Evolutionary conservation across 2,113 vertebrate genomes (phyloP).

Genomic region (Semnornis frantzii): DNA sequence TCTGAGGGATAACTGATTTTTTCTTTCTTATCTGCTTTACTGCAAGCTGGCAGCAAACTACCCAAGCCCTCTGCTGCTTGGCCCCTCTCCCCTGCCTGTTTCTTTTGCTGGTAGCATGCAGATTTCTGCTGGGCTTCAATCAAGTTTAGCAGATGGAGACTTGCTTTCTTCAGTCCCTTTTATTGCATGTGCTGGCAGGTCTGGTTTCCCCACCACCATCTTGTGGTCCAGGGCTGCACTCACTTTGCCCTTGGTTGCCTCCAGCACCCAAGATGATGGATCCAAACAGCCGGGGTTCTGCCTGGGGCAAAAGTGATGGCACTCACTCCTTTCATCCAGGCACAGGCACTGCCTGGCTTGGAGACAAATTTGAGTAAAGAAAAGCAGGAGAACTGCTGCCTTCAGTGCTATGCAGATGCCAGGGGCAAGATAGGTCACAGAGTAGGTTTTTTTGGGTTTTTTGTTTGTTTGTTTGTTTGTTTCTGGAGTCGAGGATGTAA

Average conservation of each 20-base stretch:
- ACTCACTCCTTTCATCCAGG: neutral
- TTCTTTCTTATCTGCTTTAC: neutral
- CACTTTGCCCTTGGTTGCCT: neutral
- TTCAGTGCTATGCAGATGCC: neutral
- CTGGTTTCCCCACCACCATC: neutral
- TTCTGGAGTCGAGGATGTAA: neutral
- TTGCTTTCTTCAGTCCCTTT: neutral
- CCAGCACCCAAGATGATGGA: neutral
- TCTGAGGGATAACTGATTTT: constrained; percentile 29
- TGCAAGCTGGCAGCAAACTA: neutral
- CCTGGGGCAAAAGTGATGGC: neutral
- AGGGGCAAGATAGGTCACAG: fast-evolving
- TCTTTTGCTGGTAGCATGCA: neutral
- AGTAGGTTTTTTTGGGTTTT: neutral
- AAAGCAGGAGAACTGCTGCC: neutral
- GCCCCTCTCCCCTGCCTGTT: neutral
- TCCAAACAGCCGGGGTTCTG: neutral
- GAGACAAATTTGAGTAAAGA: neutral
- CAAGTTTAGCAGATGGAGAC: neutral
- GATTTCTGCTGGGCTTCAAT: constrained; percentile 20
- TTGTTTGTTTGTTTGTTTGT: neutral
- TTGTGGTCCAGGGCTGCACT: neutral
- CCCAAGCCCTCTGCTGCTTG: neutral
- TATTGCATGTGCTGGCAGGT: neutral
- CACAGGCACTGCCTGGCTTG: neutral